phyloP scores from a whole-genome alignment of 2,797 vertebrate species.

The Cetoscarus ocellatus region DNA sequence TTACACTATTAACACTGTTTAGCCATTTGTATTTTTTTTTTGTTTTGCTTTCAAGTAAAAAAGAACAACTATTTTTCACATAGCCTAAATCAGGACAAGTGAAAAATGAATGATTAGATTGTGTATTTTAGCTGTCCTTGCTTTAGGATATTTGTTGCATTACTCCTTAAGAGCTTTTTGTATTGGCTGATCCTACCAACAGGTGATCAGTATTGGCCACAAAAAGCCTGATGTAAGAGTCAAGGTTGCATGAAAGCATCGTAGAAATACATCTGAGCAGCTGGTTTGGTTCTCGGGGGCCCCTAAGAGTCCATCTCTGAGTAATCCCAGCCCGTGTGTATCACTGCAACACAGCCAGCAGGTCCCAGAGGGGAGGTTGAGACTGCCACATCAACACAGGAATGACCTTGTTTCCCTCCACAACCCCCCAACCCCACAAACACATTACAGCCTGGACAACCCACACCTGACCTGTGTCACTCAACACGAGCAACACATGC shows the following conservation, averaged over 20 bases:
- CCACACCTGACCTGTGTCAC: constrained; percentile 67
- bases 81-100: too few relatives aligned
- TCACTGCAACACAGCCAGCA: constrained; percentile 56
- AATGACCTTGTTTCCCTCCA: constrained; percentile 71
- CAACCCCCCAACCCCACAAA: constrained; percentile 44
- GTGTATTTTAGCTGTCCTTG: too few relatives aligned
- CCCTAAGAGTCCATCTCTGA: constrained; percentile 50
- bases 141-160: too few relatives aligned
- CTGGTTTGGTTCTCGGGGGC: constrained; percentile 48
- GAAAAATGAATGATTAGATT: too few relatives aligned
- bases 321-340: constrained; percentile 73
- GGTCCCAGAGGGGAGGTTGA: constrained; percentile 75
- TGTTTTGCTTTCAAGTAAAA: too few relatives aligned
- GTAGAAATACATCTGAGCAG: constrained; percentile 43
- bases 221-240: neutral
- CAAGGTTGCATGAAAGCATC: constrained; percentile 13
- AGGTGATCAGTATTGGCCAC: too few relatives aligned
- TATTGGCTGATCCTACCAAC: too few relatives aligned
- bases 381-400: constrained; percentile 73
- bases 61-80: too few relatives aligned
- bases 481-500: constrained; percentile 73
- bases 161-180: too few relatives aligned
- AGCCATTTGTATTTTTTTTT: too few relatives aligned
- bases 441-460: constrained; percentile 56
- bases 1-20: too few relatives aligned